Evolutionary conservation across 2,888 invertebrate genomes (phyloP).

Genomic region (Drosophila anomalata): DNA sequence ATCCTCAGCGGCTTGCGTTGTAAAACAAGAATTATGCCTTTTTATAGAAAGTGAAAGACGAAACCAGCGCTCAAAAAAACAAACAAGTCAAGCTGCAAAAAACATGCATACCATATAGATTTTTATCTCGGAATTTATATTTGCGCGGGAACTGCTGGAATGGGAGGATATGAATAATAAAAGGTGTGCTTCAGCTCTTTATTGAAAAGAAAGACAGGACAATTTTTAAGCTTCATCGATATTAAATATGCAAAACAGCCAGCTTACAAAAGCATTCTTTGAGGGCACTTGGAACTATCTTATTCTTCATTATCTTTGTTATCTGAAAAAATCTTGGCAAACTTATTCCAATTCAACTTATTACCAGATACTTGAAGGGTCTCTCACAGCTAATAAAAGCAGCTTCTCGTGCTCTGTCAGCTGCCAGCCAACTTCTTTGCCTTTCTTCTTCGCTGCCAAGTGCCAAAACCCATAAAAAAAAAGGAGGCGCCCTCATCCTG

Average conservation of each 20-base stretch:
- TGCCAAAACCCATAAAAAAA: slow-evolving; percentile 39
- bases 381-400: slow-evolving; percentile 45
- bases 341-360: slow-evolving; percentile 41
- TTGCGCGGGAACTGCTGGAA: slow-evolving; percentile 7
- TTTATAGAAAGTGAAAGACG: slow-evolving; percentile 55
- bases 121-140: slow-evolving; percentile 33
- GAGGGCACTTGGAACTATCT: not conserved
- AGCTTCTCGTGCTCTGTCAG: slow-evolving; percentile 38
- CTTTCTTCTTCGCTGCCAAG: slow-evolving; percentile 19
- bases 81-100: slow-evolving; percentile 38
- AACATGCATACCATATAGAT: slow-evolving; percentile 35
- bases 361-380: slow-evolving; percentile 51
- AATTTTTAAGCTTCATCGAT: not conserved
- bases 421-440: slow-evolving; percentile 39
- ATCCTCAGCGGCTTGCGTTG: slow-evolving; percentile 48
- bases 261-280: slow-evolving; percentile 3
- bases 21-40: slow-evolving; percentile 55
- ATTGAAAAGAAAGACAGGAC: slow-evolving; percentile 8
- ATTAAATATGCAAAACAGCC: not conserved
- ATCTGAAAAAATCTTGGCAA: slow-evolving; percentile 27
- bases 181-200: slow-evolving; percentile 4
- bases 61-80: slow-evolving; percentile 6
- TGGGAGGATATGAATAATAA: not conserved
- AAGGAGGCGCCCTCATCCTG: slow-evolving; percentile 3
- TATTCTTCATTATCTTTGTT: slow-evolving; percentile 23